Evolutionary conservation across 2,113 vertebrate species (phyloP), one percentile per base, ranked within the genome.

Genomic region (Leptobrachium ailaonicum): DNA sequence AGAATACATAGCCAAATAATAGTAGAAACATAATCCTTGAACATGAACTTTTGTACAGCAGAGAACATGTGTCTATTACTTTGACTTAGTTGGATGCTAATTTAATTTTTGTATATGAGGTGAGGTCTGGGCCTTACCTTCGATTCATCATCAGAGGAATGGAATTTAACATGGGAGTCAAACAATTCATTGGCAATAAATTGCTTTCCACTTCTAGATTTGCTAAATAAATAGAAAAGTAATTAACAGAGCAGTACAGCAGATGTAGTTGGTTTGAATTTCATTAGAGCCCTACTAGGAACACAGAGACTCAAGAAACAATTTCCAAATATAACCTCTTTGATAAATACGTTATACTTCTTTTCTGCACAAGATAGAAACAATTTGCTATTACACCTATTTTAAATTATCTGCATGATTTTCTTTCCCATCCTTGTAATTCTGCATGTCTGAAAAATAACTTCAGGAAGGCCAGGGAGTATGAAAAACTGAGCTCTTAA

Each of bases 221-320:
- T 85, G 85, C 90, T 93, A 89, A 94, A 90, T 93, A 94, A 94
- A 95, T 89, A 93, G 89, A 90, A 91, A 93, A 93, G 90, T 94
- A 92, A 94, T 94, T 93, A 95, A 91, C 90, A 93, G 87, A 83
- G 86, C 75, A 77, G 72, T 70, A 76, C 58, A 85, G 87, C 87
- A 87, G 88, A 87, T 87, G 87, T 85, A 86, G 82, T 87, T 83
- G 86, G 83, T 86, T 86, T 87, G 87, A 86, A 89, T 92, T 91
- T 92, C 89, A 90, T 92, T 88, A 90, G 82, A 88, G 80, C 78
- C 68, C 83, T 83, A 66, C 86, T 85, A 86, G 83, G 83, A 85
- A 84, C 80, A 40, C 81, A 86, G 85, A 79, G 82, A 83, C 84
- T 85, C n/a, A 4, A 66, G 0, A 87, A 84, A 86, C 79, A 50